Evolutionary conservation across 2,888 invertebrate genomes (phyloP).

Genomic region (Emmelina monodactyla): DNA sequence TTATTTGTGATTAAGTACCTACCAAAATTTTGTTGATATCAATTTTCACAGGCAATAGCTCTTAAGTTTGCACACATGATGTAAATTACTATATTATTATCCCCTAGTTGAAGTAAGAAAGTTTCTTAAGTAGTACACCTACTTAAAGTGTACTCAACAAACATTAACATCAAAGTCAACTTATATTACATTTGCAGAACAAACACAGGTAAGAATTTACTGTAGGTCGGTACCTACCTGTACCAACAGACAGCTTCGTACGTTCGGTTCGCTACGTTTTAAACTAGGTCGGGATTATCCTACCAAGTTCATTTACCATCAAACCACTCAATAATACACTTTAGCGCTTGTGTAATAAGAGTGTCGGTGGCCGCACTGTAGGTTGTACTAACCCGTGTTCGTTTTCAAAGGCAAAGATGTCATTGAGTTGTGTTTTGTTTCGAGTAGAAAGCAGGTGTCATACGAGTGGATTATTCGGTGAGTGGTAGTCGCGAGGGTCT

Average conservation of each 20-base stretch:
- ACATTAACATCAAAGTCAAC: neutral
- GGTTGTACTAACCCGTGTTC: neutral
- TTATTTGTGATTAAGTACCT: no score
- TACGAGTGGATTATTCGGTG: no score
- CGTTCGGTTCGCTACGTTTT: conserved; percentile 24
- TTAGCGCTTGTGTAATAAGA: no score
- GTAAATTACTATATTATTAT: no score
- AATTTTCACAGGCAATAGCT: no score
- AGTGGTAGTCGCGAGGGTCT: no score
- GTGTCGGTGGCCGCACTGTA: no score
- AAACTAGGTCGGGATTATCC: conserved; percentile 23
- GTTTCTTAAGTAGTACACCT: no score
- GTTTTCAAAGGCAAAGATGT: conserved; percentile 1
- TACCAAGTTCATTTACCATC: conserved; percentile 10
- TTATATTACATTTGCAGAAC: neutral
- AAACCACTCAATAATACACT: neutral
- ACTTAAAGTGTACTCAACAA: no score
- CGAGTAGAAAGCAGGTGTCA: neutral
- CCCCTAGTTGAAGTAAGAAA: no score
- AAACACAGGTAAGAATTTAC: neutral
- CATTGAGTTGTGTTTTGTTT: neutral
- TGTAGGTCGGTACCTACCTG: conserved; percentile 12
- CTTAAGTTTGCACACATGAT: no score
- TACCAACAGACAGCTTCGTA: conserved; percentile 21
- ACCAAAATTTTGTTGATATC: no score